Evolutionary conservation across 2,797 vertebrate species (phyloP), one percentile per base, ranked within the genome.

Genomic region (Danio albolineatus): DNA sequence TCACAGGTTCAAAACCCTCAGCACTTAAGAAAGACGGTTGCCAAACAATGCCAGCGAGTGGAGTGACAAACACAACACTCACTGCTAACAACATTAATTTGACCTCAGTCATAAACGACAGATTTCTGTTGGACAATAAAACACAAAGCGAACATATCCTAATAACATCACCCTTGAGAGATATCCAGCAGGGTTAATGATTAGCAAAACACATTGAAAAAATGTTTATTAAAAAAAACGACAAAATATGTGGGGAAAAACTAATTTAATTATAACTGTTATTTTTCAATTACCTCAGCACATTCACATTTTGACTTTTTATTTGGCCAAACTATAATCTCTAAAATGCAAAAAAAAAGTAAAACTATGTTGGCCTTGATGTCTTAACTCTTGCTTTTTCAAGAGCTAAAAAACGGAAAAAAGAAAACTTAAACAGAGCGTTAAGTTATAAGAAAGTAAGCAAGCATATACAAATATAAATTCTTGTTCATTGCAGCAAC

Each of bases 1-100:
- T 79, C 67, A 62, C 7, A 12, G 48, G 46, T 61, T 72, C 39
- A 71, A 79, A 48, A 72, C 46, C 57, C 57, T 44, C 46, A 44
- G 76, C 66, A 61, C 57, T 62, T 72, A 54, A 48, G 16, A 66
- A 44, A 51, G 66, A 19, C 14, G 2, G 48, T 39, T 17, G 53
- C 38, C 28, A 71, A 78, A 79, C 76, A 79, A 71, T 71, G 36
- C 43, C 14, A 51, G 17, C 0, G 14, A 41, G 9, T 16, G 36
- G 36, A 53, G 38, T 21, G 53, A 61, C 44, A 69, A 71, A 51
- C 38, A 28, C 4, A 51, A 36, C 10, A 10, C 10, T 49, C 6
- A 16, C 5, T 9, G 0, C 41, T 6, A 48, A 13, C 48, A 57
- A 76, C 36, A 39, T 16, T n/a, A 0, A 39, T 44, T 49, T 19